These are phyloP conservation scores for Ochropleura plecta DNA, from an alignment of 2,888 invertebrate genomes.

Conservation along the genomic window DNA sequence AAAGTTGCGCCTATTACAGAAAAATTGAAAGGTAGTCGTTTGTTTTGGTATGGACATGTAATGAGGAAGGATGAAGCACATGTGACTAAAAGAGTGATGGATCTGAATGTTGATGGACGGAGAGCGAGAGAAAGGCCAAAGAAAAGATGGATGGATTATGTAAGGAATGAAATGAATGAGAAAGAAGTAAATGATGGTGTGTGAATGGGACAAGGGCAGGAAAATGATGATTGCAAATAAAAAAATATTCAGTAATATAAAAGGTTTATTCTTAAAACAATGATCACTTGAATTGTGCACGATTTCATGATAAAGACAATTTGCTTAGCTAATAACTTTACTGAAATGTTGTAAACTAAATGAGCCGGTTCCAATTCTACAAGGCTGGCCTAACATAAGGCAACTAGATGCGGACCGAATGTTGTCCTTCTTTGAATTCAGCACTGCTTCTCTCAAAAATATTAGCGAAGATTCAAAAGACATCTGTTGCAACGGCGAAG, in stretches of 20 bases:
- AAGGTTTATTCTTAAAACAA: constrained; percentile 43
- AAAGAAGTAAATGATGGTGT: too few species aligned
- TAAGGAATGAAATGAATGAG: too few species aligned
- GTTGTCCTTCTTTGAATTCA: constrained; percentile 93
- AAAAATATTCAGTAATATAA: neutral
- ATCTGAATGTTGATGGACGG: too few species aligned
- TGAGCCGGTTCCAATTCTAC: constrained; percentile 95
- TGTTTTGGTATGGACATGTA: too few species aligned
- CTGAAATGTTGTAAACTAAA: constrained; percentile 89
- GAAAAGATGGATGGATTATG: too few species aligned
- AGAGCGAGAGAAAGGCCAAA: too few species aligned
- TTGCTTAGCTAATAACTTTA: constrained; percentile 67
- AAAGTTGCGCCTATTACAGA: too few species aligned
- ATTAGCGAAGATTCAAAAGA: constrained; percentile 98
- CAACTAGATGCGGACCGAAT: constrained; percentile 96
- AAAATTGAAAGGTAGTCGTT: too few species aligned
- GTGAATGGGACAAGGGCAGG: too few species aligned
- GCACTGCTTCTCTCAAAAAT: constrained; percentile 95
- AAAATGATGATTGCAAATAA: neutral
- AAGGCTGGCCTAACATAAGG: constrained; percentile 96
- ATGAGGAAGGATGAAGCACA: too few species aligned
- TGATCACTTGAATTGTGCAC: constrained; percentile 10
- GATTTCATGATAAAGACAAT: neutral
- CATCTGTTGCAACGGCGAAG: constrained; percentile 99
- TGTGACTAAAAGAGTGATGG: too few species aligned